Evolutionary conservation across 2,797 vertebrate genomes (phyloP).

Genomic region (Malurus leucopterus): DNA sequence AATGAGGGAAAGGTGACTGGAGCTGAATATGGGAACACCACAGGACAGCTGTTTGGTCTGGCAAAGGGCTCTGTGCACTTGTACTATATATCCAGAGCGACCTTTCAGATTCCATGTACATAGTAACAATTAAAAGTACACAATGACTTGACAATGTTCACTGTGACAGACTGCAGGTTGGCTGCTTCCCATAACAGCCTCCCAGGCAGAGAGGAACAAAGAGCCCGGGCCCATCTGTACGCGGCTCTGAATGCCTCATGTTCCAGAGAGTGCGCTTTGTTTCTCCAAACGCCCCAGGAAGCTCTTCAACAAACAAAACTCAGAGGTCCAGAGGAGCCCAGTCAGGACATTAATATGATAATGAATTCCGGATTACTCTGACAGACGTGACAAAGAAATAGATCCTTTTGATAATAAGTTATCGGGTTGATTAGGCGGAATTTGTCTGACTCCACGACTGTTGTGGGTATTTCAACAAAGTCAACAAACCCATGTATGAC

Average conservation of each 20-base stretch:
- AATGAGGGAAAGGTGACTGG: slow-evolving; percentile 66
- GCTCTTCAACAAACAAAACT: slow-evolving; percentile 76
- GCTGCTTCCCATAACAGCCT: slow-evolving; percentile 76
- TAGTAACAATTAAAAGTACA: slow-evolving; percentile 75
- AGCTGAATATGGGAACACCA: slow-evolving; percentile 65
- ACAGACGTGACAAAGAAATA: slow-evolving; percentile 71
- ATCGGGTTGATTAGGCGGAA: slow-evolving; percentile 58
- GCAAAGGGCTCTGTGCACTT: slow-evolving; percentile 69
- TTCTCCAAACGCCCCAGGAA: slow-evolving; percentile 71
- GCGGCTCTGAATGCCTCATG: slow-evolving; percentile 68
- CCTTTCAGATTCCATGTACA: slow-evolving; percentile 73
- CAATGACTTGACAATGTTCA: slow-evolving; percentile 72
- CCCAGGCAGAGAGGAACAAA: slow-evolving; percentile 74
- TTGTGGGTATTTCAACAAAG: slow-evolving; percentile 50
- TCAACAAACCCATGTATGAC: neutral
- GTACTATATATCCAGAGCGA: slow-evolving; percentile 72
- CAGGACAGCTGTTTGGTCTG: slow-evolving; percentile 72
- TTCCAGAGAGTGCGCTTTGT: slow-evolving; percentile 71
- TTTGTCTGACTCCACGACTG: slow-evolving; percentile 44
- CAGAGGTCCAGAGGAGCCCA: slow-evolving; percentile 70
- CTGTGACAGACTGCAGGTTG: slow-evolving; percentile 75
- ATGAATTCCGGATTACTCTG: slow-evolving; percentile 72
- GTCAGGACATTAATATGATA: slow-evolving; percentile 73
- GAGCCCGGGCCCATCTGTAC: slow-evolving; percentile 68
- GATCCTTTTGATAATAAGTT: slow-evolving; percentile 67